phyloP scores from a whole-genome alignment of 2,797 vertebrate species.

The Huso huso region DNA sequence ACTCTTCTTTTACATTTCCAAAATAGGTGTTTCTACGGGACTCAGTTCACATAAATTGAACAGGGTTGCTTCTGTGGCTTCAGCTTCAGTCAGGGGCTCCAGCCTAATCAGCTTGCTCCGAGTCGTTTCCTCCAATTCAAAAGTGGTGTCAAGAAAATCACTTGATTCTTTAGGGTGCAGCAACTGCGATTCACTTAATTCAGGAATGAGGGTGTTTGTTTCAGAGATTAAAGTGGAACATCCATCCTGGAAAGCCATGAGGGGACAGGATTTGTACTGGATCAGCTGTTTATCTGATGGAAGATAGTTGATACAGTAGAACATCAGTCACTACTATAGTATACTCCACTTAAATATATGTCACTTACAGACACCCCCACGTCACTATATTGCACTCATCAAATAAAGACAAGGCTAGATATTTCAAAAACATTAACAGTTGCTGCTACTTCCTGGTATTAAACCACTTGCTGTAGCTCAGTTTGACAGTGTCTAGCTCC shows the following conservation, averaged over 20 bases:
- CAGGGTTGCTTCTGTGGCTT: slow-evolving; percentile 80
- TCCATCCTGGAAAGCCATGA: slow-evolving; percentile 84
- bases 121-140: slow-evolving; percentile 46
- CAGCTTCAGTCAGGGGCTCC: slow-evolving; percentile 84
- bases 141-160: slow-evolving; percentile 62
- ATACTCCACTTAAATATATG: too few species aligned
- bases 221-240: slow-evolving; percentile 52
- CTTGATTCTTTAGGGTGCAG: slow-evolving; percentile 50
- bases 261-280: slow-evolving; percentile 84
- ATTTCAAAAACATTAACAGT: too few species aligned
- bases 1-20: slow-evolving; percentile 49
- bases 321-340: neutral
- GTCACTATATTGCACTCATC: too few species aligned
- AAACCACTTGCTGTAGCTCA: too few species aligned
- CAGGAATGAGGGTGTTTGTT: slow-evolving; percentile 37
- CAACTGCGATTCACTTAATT: slow-evolving; percentile 32
- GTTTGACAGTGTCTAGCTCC: too few species aligned
- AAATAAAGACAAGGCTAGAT: too few species aligned
- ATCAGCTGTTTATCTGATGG: slow-evolving; percentile 79
- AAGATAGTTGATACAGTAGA: slow-evolving; percentile 10
- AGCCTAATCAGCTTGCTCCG: slow-evolving; percentile 84
- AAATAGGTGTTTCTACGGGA: slow-evolving; percentile 57
- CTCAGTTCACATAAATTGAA: slow-evolving; percentile 90
- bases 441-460: too few species aligned
- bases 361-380: too few species aligned